These are phyloP conservation scores for Ephestia elutella DNA, from an alignment of 1,140 invertebrate species.

Conservation along the genomic window DNA sequence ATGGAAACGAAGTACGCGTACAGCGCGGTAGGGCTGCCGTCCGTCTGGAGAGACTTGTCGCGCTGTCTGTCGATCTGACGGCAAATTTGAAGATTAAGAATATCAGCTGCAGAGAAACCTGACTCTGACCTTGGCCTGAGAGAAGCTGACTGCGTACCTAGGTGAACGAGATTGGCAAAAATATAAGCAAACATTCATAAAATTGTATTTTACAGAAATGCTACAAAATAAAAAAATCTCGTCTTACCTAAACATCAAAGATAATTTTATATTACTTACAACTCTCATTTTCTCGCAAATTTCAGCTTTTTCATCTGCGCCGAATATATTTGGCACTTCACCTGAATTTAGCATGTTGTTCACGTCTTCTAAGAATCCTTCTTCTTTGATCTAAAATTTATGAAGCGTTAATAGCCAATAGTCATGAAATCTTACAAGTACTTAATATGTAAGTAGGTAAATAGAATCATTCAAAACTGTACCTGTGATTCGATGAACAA, in stretches of 20 bases:
- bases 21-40: conserved; percentile 91
- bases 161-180: too few relatives aligned
- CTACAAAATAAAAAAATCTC: too few relatives aligned
- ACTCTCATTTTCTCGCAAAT: conserved; percentile 94
- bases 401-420: too few relatives aligned
- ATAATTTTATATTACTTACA: conserved; percentile 33
- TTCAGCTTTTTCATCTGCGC: conserved; percentile 91
- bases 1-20: conserved; percentile 94
- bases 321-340: conserved; percentile 95
- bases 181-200: too few relatives aligned
- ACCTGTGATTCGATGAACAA: conserved; percentile 93
- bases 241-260: too few relatives aligned
- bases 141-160: too few relatives aligned
- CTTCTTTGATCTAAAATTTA: conserved; percentile 87
- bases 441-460: too few relatives aligned
- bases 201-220: too few relatives aligned
- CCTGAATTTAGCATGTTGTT: conserved; percentile 95
- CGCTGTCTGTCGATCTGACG: conserved; percentile 88
- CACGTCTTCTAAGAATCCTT: conserved; percentile 94
- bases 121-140: too few relatives aligned
- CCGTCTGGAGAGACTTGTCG: conserved; percentile 92
- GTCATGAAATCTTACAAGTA: too few relatives aligned
- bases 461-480: too few relatives aligned
- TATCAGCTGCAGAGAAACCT: too few relatives aligned
- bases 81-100: not conserved